Conservation (phyloP, 2,888 invertebrate species). For the Macrosoma leucophasiata region DNA sequence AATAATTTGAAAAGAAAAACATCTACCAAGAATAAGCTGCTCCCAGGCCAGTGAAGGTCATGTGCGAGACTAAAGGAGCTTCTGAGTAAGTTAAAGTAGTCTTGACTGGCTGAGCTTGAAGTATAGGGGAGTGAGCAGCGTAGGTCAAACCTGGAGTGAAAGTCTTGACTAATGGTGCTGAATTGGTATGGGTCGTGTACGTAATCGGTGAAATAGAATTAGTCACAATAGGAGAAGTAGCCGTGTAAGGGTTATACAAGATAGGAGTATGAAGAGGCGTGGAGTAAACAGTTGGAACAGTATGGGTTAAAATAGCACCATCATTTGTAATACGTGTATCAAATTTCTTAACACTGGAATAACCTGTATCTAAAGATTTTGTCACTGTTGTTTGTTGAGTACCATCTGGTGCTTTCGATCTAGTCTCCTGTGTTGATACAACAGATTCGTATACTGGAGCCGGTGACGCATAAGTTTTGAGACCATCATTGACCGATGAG, state of each 20-base stretch:
- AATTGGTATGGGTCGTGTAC: constrained; percentile 18
- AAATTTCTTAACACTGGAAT: constrained; percentile 27
- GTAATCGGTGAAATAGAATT: constrained; percentile 25
- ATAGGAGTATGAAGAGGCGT: constrained; percentile 23
- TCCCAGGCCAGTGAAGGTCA: constrained; percentile 37
- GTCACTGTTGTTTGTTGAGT: constrained; percentile 24
- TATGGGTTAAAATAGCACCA: constrained; percentile 18
- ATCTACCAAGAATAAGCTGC: constrained; percentile 43
- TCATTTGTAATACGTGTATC: constrained; percentile 24
- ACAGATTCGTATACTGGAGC: constrained; percentile 31
- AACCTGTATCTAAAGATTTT: constrained; percentile 27
- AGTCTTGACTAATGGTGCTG: constrained; percentile 17
- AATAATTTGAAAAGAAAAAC: constrained; percentile 21
- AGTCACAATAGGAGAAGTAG: constrained; percentile 23
- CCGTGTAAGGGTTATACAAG: constrained; percentile 17
- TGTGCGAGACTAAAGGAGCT: constrained; percentile 37
- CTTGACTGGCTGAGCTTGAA: constrained; percentile 28
- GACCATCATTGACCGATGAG: constrained; percentile 23
- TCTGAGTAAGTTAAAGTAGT: constrained; percentile 34
- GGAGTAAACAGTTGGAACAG: constrained; percentile 27
- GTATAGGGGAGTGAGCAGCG: constrained; percentile 24
- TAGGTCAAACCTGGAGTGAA: constrained; percentile 24
- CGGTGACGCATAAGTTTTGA: constrained; percentile 15
- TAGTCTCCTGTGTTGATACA: constrained; percentile 29
- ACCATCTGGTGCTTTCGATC: constrained; percentile 26